Conservation (phyloP, 2,797 vertebrate species). For the Hylomyscus alleni region DNA sequence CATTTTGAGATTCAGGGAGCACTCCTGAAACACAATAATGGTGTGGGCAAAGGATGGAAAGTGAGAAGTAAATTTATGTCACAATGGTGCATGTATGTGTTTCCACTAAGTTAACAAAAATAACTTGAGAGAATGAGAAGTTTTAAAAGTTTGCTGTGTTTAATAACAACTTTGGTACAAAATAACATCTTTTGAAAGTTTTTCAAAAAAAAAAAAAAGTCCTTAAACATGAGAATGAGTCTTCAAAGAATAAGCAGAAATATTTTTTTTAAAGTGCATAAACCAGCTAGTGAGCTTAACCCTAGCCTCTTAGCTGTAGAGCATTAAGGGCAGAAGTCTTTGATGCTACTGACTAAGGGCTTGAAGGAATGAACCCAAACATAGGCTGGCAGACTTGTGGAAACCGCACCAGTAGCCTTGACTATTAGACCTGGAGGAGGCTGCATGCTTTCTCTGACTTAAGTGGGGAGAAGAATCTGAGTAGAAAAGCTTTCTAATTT, state of each 20-base stretch:
- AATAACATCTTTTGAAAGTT: not conserved
- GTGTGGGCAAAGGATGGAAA: not conserved
- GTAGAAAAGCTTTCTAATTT: not conserved
- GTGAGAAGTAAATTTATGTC: not conserved
- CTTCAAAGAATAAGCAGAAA: not conserved
- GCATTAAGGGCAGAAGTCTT: not conserved
- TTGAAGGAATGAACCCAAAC: not conserved
- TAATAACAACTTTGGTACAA: not conserved
- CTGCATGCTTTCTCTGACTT: not conserved
- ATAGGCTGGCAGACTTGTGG: not conserved
- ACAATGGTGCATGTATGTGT: not conserved
- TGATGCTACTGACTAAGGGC: not conserved
- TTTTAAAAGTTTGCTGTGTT: not conserved
- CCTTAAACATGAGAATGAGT: not conserved
- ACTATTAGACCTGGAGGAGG: not conserved
- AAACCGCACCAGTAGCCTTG: not conserved
- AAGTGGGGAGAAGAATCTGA: not conserved
- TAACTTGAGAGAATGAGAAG: not conserved
- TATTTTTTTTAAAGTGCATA: not conserved
- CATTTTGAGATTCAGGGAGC: not conserved
- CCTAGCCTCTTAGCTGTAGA: not conserved
- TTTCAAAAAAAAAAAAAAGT: not conserved
- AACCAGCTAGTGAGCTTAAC: not conserved
- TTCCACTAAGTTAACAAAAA: not conserved
- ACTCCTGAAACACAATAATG: not conserved